phyloP scores from a whole-genome alignment of 2,113 vertebrate genomes.

The Hypocryptadius cinnamomeus region DNA sequence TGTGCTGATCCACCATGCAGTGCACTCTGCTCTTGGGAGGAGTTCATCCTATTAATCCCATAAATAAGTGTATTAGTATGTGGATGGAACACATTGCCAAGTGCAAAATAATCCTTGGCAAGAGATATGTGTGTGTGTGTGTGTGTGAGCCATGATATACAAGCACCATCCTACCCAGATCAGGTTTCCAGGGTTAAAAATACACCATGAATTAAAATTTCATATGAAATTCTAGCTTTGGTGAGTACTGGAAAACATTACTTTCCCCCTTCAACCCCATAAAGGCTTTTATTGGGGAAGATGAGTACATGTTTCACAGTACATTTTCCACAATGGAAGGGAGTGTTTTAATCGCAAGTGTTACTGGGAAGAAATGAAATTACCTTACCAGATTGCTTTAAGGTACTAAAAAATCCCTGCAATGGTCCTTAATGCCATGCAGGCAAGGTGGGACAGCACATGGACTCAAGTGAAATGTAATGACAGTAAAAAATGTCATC shows the following conservation, averaged over 20 bases:
- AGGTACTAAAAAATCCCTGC: not conserved
- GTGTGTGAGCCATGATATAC: not conserved
- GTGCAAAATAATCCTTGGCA: not conserved
- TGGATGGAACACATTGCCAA: not conserved
- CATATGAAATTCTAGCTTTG: not conserved
- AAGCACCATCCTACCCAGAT: not conserved
- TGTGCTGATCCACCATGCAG: not conserved
- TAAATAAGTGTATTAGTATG: not conserved
- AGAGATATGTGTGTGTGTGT: not conserved
- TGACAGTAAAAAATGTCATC: not conserved
- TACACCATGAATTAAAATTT: not conserved
- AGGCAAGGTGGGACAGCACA: not conserved
- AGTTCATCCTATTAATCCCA: not conserved
- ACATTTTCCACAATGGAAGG: not conserved
- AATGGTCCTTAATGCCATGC: not conserved
- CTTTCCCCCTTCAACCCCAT: not conserved
- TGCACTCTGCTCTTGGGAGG: not conserved
- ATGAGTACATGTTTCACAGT: constrained; percentile 13
- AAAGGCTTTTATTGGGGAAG: not conserved
- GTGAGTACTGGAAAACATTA: constrained; percentile 18
- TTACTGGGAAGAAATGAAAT: not conserved
- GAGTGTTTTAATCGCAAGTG: not conserved
- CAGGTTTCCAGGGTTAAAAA: not conserved
- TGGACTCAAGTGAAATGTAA: not conserved
- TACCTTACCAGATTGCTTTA: constrained; percentile 18